Evolutionary conservation across 2,797 vertebrate species (phyloP), one percentile per base, ranked within the genome.

Genomic region (Pagetopsis macropterus): DNA sequence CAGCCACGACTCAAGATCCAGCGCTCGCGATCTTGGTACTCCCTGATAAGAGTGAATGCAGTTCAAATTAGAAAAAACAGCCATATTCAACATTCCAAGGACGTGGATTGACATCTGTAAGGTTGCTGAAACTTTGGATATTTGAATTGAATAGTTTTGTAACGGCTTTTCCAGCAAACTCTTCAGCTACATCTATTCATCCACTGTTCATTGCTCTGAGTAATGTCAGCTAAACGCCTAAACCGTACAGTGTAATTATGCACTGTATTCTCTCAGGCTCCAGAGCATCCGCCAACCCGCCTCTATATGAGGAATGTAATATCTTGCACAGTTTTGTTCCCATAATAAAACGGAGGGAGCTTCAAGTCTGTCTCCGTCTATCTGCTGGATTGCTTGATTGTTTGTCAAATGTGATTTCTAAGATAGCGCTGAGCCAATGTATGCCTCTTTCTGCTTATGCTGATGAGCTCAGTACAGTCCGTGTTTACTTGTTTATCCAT

Each of bases 321-420:
- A 77, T 67, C 33, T 54, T 19, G 37, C 62, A 46, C 60, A 54
- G 72, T 79, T 72, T 61, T 58, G 48, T 81, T 23, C 43, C 19
- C 31, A 46, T 68, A 81, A 70, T 76, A 65, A 87, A 86, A 77
- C 41, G 8, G 13, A 71, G 23, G 46, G 16, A 70, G 72, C 70
- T 63, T 63, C 33, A 40, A 45, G 69, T 63, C 19, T 15, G 59
- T 76, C 78, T 72, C 46, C 1, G n/a, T 81, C 84, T 74, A 79
- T 87, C 80, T 85, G 81, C 65, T 61, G 37, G 55, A 70, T 66
- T 69, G 69, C 68, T 75, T 72, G 41, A 3, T 14, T 74, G 49
- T 72, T 82, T 88, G 83, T 88, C 84, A 75, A 65, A 80, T 71
- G 71, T 70, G 63, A 79, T 84, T 84, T 79, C 45, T 71, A 19